Conservation (phyloP, 2,797 vertebrate species). For the Melanogrammus aeglefinus region DNA sequence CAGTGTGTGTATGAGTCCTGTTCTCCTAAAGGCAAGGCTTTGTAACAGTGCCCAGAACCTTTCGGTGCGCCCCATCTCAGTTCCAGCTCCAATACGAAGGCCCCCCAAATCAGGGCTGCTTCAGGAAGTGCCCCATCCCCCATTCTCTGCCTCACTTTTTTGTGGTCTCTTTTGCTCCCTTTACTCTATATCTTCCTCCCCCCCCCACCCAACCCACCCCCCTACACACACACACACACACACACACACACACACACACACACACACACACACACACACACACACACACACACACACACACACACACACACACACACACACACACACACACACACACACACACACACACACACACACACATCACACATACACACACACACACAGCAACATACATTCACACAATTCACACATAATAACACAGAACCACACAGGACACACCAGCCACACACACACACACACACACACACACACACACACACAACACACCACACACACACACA, state of each 20-base stretch:
- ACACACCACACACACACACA: not conserved
- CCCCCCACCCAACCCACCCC: not conserved
- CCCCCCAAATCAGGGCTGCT: slow-evolving; percentile 45
- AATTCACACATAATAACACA: not conserved
- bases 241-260: not conserved
- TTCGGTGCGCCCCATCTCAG: not conserved
- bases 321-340: slow-evolving; percentile 8
- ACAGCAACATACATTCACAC: not conserved
- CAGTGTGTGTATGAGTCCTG: not conserved
- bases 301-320: slow-evolving; percentile 34
- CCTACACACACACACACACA: too few relatives aligned
- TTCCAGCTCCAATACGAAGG: slow-evolving; percentile 1
- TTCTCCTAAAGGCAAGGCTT: slow-evolving; percentile 22
- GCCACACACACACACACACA: not conserved
- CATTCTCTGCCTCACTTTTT: slow-evolving; percentile 14
- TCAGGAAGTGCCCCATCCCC: slow-evolving; percentile 64
- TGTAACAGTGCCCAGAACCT: not conserved
- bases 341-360: too few relatives aligned
- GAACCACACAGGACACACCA: too few relatives aligned
- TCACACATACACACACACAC: not conserved
- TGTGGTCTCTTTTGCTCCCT: not conserved
- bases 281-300: not conserved
- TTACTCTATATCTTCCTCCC: not conserved
- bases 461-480: slow-evolving; percentile 27
- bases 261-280: not conserved